Conservation (phyloP, 2,888 invertebrate genomes). For the Synergus laeviventris region DNA sequence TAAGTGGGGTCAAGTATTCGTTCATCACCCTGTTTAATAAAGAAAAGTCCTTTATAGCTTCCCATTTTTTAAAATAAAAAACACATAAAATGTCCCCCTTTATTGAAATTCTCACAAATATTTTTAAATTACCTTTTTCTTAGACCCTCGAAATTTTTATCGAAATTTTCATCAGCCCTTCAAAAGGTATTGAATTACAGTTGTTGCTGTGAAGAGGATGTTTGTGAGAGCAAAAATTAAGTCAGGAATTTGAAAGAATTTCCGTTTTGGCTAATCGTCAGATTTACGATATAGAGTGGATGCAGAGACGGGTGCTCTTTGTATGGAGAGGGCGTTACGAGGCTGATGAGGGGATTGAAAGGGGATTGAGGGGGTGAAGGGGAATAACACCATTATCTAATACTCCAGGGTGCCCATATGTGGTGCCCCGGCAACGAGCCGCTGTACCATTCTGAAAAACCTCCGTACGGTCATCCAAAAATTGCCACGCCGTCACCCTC, state of each 20-base stretch:
- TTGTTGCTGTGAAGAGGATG: not conserved
- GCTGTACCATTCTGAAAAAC: slow-evolving; percentile 55
- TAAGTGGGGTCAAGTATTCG: slow-evolving; percentile 15
- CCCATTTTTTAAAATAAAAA: not conserved
- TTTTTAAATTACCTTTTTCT: too few species aligned
- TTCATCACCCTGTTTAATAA: not conserved
- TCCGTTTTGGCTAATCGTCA: slow-evolving; percentile 11
- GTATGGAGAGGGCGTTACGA: slow-evolving; percentile 61
- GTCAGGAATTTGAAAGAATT: not conserved
- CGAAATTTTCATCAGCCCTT: not conserved
- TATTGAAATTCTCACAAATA: too few species aligned
- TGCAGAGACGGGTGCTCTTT: slow-evolving; percentile 62
- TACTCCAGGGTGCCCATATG: slow-evolving; percentile 73
- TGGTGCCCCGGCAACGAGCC: slow-evolving; percentile 71
- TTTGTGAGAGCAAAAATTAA: not conserved
- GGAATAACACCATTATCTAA: slow-evolving; percentile 74
- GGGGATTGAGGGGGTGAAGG: slow-evolving; percentile 57
- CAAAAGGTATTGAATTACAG: not conserved
- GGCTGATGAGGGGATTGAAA: slow-evolving; percentile 55
- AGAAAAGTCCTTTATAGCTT: not conserved
- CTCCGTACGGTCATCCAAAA: slow-evolving; percentile 59
- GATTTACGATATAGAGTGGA: slow-evolving; percentile 47
- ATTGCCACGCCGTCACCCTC: slow-evolving; percentile 47
- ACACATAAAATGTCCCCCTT: not conserved
- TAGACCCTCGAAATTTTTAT: not conserved